Percentiles rank a stretch among this genome's conserved stretches.
Conservation (phyloP, 2,113 vertebrate species). For the Epinephelus moara region DNA sequence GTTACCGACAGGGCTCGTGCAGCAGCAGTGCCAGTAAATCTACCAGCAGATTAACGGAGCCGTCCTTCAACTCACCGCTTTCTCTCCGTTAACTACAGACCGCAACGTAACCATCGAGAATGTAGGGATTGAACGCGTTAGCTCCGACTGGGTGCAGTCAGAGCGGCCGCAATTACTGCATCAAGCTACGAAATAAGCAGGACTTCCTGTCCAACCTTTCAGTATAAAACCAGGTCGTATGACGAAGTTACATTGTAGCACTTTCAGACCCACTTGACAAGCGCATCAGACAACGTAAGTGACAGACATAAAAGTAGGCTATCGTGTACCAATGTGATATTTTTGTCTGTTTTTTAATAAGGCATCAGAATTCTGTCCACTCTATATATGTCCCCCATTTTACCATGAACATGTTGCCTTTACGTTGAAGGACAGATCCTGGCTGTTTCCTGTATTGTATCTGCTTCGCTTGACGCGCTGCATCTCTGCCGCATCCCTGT, state of each 20-base stretch:
- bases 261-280: too few species aligned
- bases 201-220: background rate
- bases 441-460: background rate
- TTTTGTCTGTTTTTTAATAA: background rate
- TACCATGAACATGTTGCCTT: background rate
- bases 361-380: background rate
- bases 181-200: accelerated
- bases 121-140: too few species aligned
- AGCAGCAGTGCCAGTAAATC: background rate
- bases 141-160: background rate
- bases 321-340: background rate
- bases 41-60: too few species aligned
- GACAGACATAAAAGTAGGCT: background rate
- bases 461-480: background rate
- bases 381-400: background rate
- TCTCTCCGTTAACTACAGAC: background rate
- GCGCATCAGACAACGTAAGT: background rate
- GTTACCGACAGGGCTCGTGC: conserved; percentile 4
- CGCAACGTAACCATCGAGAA: background rate
- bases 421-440: background rate
- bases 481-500: conserved; percentile 6
- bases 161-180: background rate
- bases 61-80: background rate
- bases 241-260: too few species aligned
- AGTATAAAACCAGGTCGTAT: background rate